Conservation (phyloP, 2,797 vertebrate genomes). For the Urophycis tenuis region DNA sequence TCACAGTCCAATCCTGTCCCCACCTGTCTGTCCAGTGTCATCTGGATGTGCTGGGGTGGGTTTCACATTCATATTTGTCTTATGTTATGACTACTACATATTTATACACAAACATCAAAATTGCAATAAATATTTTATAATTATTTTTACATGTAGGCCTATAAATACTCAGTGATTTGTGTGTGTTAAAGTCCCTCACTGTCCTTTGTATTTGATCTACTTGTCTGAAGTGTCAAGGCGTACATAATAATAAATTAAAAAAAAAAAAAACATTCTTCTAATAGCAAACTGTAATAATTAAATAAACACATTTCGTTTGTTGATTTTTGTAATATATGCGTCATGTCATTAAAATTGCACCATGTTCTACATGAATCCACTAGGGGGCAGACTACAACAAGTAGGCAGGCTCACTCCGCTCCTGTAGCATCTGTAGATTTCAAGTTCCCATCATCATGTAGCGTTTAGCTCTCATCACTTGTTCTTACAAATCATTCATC, state of each 20-base stretch:
- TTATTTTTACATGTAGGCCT: not conserved
- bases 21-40: not conserved
- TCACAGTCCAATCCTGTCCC: not conserved
- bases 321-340: not conserved
- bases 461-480: constrained; percentile 20
- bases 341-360: not conserved
- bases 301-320: constrained; percentile 8
- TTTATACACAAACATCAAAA: not conserved
- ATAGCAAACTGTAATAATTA: constrained; percentile 2
- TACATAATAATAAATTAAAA: too few relatives aligned
- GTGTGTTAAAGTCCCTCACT: not conserved
- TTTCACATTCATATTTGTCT: not conserved
- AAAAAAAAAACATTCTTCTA: not conserved
- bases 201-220: not conserved
- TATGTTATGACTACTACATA: not conserved
- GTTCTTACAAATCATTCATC: constrained; percentile 41
- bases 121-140: not conserved
- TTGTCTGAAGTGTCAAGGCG: not conserved
- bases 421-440: not conserved
- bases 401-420: not conserved
- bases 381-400: not conserved
- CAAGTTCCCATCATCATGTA: not conserved
- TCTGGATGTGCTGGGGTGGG: not conserved
- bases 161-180: not conserved
- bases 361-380: not conserved